phyloP scores from a whole-genome alignment of 2,888 invertebrate genomes.

The Zaprionus bogoriensis region DNA sequence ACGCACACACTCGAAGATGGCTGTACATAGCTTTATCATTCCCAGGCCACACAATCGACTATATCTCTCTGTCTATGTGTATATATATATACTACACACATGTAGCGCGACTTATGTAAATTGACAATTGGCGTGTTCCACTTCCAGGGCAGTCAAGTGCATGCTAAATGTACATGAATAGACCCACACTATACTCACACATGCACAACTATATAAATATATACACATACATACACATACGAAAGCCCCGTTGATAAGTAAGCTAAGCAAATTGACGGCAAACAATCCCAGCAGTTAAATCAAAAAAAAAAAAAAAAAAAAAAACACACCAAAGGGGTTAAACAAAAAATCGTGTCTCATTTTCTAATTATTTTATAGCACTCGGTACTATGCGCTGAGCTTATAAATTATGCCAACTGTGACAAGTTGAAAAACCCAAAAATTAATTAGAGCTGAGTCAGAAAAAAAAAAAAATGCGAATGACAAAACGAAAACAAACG shows the following conservation, averaged over 20 bases:
- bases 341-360: no score
- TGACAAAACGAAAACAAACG: not conserved
- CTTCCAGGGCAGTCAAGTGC: slow-evolving; percentile 55
- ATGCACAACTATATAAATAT: not conserved
- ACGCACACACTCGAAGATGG: not conserved
- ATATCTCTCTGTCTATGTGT: not conserved
- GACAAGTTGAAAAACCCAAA: not conserved
- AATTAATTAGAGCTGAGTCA: slow-evolving; percentile 2
- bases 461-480: slow-evolving; percentile 1
- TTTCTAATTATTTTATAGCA: not conserved
- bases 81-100: not conserved
- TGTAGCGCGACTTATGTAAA: slow-evolving; percentile 49
- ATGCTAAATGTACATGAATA: slow-evolving; percentile 38
- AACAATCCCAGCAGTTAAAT: slow-evolving; percentile 15
- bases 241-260: slow-evolving; percentile 35
- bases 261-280: slow-evolving; percentile 41
- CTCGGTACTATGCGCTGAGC: not conserved
- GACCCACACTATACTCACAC: not conserved
- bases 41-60: no score
- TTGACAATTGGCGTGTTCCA: slow-evolving; percentile 68
- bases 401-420: slow-evolving; percentile 23
- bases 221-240: slow-evolving; percentile 29
- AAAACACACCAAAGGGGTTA: not conserved
- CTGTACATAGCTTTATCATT: no score
- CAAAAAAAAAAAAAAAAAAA: not conserved